Evolutionary conservation across 2,113 vertebrate species (phyloP), one percentile per base, ranked within the genome.

Genomic region (Sigmodon hispidus): DNA sequence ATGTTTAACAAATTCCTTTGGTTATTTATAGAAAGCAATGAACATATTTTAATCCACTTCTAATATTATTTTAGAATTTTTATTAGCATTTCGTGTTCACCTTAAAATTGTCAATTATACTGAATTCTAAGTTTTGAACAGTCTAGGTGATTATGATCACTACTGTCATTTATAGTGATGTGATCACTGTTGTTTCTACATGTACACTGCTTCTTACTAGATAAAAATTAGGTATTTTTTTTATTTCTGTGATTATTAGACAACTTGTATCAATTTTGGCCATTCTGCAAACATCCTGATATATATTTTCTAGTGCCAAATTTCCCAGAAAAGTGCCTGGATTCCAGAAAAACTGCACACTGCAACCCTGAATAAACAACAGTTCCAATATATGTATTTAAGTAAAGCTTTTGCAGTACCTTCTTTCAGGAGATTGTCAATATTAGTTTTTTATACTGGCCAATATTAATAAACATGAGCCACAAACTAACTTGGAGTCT

Each of bases 341-440:
- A 88, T 84, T 90, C 87, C 59, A 94, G 81, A 36, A 75, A 79
- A 97, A 83, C 55, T 7, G n/a, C 48, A 95, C 72, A 57, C 83
- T 96, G 81, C 92, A 77, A 90, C 29, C 34, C 21, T 96, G 85
- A 96, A 94, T 93, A 94, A 76, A 45, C 40, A 57, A 65, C 79
- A 96, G 89, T 11, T 36, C 93, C 43, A 92, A 67, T 83, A 87
- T 75, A 92, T 76, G 15, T 65, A 72, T 75, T 59, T 97, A 81
- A 94, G 29, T 96, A 91, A 70, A 65, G 93, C 86, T 93, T 72
- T 90, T 79, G 48, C 36, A 86, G 43, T 80, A 19, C 8, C n/a
- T 87, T 48, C 55, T 95, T 69, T 65, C 96, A 69, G 24, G 69
- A 89, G 89, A 69, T 87, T 94, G 80, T 86, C 93, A 96, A 80